Evolutionary conservation across 2,888 invertebrate species (phyloP).

Genomic region (Microplitis deprimator): DNA sequence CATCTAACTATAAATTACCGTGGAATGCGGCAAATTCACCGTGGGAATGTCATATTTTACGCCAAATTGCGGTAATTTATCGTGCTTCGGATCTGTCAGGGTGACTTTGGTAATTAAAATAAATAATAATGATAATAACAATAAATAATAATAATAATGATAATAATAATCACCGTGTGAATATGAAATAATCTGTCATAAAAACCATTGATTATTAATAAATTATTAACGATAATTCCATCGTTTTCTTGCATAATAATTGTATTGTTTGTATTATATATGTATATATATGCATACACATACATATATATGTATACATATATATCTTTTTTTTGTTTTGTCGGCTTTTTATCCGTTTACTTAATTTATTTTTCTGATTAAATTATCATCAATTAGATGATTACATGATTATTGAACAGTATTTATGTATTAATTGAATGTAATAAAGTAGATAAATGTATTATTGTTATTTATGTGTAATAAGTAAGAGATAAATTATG

Average conservation of each 20-base stretch:
- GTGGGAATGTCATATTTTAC: too few species aligned
- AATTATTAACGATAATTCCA: background rate
- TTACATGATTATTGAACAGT: background rate
- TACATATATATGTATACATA: background rate
- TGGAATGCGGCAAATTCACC: too few species aligned
- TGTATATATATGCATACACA: background rate
- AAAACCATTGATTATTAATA: background rate
- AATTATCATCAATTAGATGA: constrained; percentile 3
- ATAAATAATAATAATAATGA: background rate
- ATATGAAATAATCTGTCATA: constrained; percentile 15
- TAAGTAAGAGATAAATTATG: background rate
- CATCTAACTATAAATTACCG: too few species aligned
- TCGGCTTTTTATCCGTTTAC: background rate
- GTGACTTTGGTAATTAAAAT: background rate
- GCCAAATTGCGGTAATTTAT: too few species aligned
- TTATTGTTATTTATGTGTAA: too few species aligned
- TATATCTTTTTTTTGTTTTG: background rate
- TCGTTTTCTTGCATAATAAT: background rate
- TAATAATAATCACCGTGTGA: constrained; percentile 5
- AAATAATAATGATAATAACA: background rate
- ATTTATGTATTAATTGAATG: background rate
- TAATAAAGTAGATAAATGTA: background rate
- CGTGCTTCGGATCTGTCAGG: too few species aligned
- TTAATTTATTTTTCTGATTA: background rate
- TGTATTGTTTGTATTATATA: background rate